Conservation (phyloP, 2,888 invertebrate species). For the Athalia rosae region DNA sequence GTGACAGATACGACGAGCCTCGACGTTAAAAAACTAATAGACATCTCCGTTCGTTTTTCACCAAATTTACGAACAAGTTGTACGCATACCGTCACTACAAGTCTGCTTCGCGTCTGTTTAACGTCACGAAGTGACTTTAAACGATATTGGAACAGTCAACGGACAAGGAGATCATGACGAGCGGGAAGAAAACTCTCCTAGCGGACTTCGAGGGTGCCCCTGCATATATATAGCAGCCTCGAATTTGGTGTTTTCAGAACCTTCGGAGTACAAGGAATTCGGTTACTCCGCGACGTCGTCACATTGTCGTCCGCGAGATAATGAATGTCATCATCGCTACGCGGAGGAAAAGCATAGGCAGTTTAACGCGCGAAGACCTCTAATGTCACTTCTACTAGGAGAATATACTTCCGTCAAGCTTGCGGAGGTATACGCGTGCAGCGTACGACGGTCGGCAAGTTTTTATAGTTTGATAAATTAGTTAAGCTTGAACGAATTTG, state of each 20-base stretch:
- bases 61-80: slow-evolving; percentile 53
- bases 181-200: slow-evolving; percentile 49
- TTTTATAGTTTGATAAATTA: slow-evolving; percentile 47
- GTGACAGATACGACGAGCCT: background rate
- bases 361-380: background rate
- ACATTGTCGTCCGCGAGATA: too few species aligned
- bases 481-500: slow-evolving; percentile 64
- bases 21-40: background rate
- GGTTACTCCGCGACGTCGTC: too few species aligned
- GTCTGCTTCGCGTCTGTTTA: slow-evolving; percentile 12
- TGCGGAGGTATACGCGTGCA: background rate
- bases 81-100: slow-evolving; percentile 60
- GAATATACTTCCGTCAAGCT: background rate
- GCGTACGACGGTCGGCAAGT: background rate
- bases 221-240: too few species aligned
- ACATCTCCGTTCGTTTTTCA: slow-evolving; percentile 5
- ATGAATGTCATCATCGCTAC: background rate
- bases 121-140: slow-evolving; percentile 64
- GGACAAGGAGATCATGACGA: slow-evolving; percentile 63
- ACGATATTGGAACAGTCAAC: slow-evolving; percentile 67
- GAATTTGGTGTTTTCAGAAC: too few species aligned
- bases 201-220: slow-evolving; percentile 5
- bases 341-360: background rate
- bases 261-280: too few species aligned
- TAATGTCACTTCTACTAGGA: slow-evolving; percentile 35